Evolutionary conservation across 2,797 vertebrate genomes (phyloP), one percentile per base, ranked within the genome.

Genomic region (Graptemys geographica): DNA sequence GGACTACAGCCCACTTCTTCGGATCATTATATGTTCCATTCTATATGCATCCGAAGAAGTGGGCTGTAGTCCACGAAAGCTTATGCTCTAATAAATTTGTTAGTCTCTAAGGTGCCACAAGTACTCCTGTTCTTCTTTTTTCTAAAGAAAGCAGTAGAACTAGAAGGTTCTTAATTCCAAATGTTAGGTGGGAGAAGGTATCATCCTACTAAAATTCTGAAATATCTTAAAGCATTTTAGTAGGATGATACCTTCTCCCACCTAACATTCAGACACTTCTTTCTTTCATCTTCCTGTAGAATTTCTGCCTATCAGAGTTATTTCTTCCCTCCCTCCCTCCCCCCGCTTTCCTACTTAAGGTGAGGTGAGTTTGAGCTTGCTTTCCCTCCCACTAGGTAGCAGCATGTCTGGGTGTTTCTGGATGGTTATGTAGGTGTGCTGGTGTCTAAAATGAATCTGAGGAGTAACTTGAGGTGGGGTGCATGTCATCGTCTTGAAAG

Each of bases 251-350:
- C 44, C 44, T 44, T 44, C 44, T 44, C 44, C 44, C 7, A 44
- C 44, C 44, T 44, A 44, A 44, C 44, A 44, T 44, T 44, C 8
- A 8, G 44, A 25, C 19, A 23, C 69, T 23, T 72, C 41, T 49
- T 76, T 28, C 44, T 49, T 4, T 78, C n/a, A 23, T 41, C n/a
- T 37, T 72, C n/a, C n/a, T 72, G 5, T 72, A 41, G 65, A 19
- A 19, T 28, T 78, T 49, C 31, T 44, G 25, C 23, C 27, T 78
- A 15, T 31, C 44, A 28, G 25, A 76, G 28, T 28, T 31, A 47
- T 78, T 16, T 16, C 51, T 16, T 13, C 49, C 4, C 4, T 47
- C 47, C 15, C 4, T 2, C 27, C 4, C 3, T 8, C 2, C 21
- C 12, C 23, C 44, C 25, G 16, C 18, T 49, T 49, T 47, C 44